Evolutionary conservation across 2,888 invertebrate genomes (phyloP), one percentile per base, ranked within the genome.

Genomic region (Celastrina argiolus): DNA sequence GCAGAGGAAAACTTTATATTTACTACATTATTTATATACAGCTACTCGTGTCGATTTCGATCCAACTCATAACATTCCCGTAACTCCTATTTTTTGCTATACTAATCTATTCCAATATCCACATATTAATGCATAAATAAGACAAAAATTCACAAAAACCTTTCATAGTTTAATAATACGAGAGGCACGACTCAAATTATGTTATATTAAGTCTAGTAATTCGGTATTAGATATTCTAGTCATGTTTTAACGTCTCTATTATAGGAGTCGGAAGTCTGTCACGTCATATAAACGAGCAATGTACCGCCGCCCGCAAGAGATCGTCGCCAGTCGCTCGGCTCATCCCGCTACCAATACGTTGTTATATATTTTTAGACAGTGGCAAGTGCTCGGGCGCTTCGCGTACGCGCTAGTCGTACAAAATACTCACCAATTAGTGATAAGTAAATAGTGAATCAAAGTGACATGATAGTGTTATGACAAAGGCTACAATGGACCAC

Each of bases 401-500:
- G 71, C 73, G 75, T 75, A 74, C 76, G 73, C 71, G 66, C 42
- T 66, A 65, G 71, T 70, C 73, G 69, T 74, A 72, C 72, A 74
- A 72, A 73, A 73, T 74, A 71, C 74, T 76, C 41, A 59, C 58
- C 56, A 34, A 59, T 42, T 66, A 59, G 65, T 66, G 65, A 59
- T 71, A 66, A 68, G 69, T 71, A 69, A 64, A 56, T 65, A 67
- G 72, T 72, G 72, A 66, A 41, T 65, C 68, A 76, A 72, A 79
- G 80, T 81, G 82, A 78, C 68, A 88, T 88, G 88, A 81, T 81
- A 72, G 74, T 75, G 74, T 90, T 88, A 90, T 90, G 90, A 90
- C 90, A 77, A 87, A 87, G 82, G 84, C 81, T 80, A 67, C 67
- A 41, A 73, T 74, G 88, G 85, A 88, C 72, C 85, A 85, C 73